These are phyloP conservation scores for Drosophila fulvimacula DNA, from an alignment of 2,888 invertebrate genomes.

Conservation along the genomic window DNA sequence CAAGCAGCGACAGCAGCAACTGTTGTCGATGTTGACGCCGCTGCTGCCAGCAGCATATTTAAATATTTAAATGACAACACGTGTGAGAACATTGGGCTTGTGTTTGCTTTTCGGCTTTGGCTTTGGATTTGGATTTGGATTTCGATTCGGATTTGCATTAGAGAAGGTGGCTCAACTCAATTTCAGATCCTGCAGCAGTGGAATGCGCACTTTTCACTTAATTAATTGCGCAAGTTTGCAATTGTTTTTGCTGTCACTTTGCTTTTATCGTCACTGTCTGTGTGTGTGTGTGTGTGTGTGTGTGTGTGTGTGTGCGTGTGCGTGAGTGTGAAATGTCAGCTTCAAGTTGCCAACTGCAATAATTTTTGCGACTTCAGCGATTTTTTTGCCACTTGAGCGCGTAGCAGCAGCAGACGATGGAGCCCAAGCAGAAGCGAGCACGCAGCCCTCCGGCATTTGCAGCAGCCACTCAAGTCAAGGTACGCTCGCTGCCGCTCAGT, in stretches of 20 bases:
- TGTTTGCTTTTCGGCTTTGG: slow-evolving; percentile 23
- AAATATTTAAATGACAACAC: slow-evolving; percentile 76
- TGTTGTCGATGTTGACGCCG: slow-evolving; percentile 53
- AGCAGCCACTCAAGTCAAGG: slow-evolving; percentile 76
- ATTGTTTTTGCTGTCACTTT: slow-evolving; percentile 78
- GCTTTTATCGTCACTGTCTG: slow-evolving; percentile 69
- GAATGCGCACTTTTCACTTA: slow-evolving; percentile 73
- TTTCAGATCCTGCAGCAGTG: slow-evolving; percentile 51
- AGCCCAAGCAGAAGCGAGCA: slow-evolving; percentile 10
- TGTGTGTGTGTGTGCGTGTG: slow-evolving; percentile 24
- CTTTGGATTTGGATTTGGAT: slow-evolving; percentile 18
- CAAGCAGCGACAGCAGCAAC: slow-evolving; percentile 47
- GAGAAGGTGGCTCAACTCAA: slow-evolving; percentile 47
- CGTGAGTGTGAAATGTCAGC: slow-evolving; percentile 64
- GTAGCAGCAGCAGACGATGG: slow-evolving; percentile 46
- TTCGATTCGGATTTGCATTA: slow-evolving; percentile 12
- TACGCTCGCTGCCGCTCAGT: slow-evolving; percentile 41
- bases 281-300: slow-evolving; percentile 5
- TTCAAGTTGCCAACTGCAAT: slow-evolving; percentile 78
- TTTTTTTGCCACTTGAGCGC: slow-evolving; percentile 78
- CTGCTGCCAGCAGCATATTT: slow-evolving; percentile 70
- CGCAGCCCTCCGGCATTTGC: slow-evolving; percentile 60
- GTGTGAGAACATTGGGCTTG: slow-evolving; percentile 71
- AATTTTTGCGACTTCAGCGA: slow-evolving; percentile 79
- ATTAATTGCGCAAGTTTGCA: slow-evolving; percentile 78